These are phyloP conservation scores for Apodemus agrarius DNA, from an alignment of 2,797 vertebrate species.

Conservation along the genomic window DNA sequence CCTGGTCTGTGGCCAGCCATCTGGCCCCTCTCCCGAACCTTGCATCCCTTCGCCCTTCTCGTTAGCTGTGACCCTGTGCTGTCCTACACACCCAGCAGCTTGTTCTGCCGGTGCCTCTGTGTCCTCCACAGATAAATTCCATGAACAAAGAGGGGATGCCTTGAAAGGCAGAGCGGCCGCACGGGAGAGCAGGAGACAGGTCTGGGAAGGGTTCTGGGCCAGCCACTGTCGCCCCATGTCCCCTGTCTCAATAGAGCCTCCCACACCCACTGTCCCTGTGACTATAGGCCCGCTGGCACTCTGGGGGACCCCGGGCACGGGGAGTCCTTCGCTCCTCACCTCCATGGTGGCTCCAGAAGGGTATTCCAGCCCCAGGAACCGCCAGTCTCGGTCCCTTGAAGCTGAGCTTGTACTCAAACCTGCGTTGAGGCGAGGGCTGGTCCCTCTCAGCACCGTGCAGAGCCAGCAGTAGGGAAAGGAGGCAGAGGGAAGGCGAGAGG, in stretches of 20 bases:
- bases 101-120: not conserved
- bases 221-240: not conserved
- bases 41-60: not conserved
- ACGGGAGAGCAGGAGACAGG: not conserved
- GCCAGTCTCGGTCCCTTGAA: conserved; percentile 83
- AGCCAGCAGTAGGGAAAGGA: conserved; percentile 58
- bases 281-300: not conserved
- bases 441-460: not conserved
- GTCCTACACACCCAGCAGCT: not conserved
- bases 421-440: conserved; percentile 37
- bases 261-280: not conserved
- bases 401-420: conserved; percentile 84
- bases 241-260: not conserved
- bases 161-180: not conserved
- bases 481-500: not conserved
- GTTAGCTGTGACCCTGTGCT: not conserved
- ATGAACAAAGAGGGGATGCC: not conserved
- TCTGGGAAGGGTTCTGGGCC: not conserved
- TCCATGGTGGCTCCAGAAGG: conserved; percentile 82
- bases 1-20: not conserved
- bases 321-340: conserved; percentile 68
- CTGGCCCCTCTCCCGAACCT: not conserved
- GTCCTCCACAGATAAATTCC: not conserved
- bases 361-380: conserved; percentile 66
- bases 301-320: not conserved